Evolutionary conservation across 2,888 invertebrate species (phyloP), one percentile per base, ranked within the genome.

Genomic region (Callyntrura guangdongensis): DNA sequence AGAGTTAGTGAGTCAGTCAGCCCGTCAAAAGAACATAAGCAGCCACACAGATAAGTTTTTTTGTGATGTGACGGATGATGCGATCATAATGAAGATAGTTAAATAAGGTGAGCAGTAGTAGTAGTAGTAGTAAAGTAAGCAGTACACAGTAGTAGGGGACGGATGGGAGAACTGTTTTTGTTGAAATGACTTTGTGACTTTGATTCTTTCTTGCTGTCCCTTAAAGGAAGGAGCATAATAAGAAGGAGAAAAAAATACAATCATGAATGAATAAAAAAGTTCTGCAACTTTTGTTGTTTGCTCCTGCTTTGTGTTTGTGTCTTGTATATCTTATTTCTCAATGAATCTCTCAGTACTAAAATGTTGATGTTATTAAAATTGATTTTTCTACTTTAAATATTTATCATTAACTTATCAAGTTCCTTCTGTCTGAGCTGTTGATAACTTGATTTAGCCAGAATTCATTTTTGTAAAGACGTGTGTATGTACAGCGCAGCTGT

Each of bases 31-130:
- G 36, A 36, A 36, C 36, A 36, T 36, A 36, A 36, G 36, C 36
- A 36, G 36, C 36, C 3, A 6, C 36, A 6, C 6, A 36, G 36
- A 36, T 36, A 36, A 36, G 74, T 36, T 12, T 12, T 36, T 12
- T 12, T 2, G 49, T 77, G 77, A 77, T 77, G 77, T 79, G 79
- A 79, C 56, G 59, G 79, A 36, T 59, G 79, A 79, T 49, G 77
- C 25, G 64, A 74, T 45, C 20, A 74, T 9, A 20, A 74, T 74
- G 72, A 77, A 53, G 79, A 79, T 79, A 17, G 45, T 22, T 8
- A 45, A 72, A 67, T 27, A 67, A 36, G 9, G 64, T 67, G 17
- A 64, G 64, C 64, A n/a, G 47, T 20, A 72, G 72, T 14, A 47
- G 20, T 17, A 59, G 53, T 53, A 53, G 11, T 53, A 59, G 59